phyloP scores from a whole-genome alignment of 2,797 vertebrate genomes.

The Microhierax caerulescens region DNA sequence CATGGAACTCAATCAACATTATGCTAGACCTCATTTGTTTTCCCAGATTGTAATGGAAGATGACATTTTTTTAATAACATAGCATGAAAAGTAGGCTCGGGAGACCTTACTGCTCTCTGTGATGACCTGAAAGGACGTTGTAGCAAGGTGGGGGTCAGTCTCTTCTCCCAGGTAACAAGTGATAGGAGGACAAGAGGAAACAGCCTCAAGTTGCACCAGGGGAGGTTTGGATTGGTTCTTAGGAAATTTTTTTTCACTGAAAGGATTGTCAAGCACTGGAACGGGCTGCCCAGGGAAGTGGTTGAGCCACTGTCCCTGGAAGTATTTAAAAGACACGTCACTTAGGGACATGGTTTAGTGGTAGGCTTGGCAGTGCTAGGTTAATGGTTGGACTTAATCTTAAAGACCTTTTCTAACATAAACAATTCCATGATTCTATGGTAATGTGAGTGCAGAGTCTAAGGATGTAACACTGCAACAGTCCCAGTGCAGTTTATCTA shows the following conservation, averaged over 20 bases:
- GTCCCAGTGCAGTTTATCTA: background rate
- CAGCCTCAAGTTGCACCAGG: background rate
- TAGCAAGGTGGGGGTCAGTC: background rate
- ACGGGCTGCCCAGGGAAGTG: background rate
- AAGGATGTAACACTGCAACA: fast-evolving
- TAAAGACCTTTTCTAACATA: background rate
- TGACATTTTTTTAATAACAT: background rate
- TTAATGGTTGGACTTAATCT: background rate
- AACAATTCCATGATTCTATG: too few relatives aligned
- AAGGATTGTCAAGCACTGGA: background rate
- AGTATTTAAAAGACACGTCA: background rate
- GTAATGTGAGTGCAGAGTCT: background rate
- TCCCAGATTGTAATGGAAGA: background rate
- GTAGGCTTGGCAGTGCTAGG: background rate
- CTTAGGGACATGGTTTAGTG: background rate
- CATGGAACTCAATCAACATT: background rate
- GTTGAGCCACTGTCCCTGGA: background rate
- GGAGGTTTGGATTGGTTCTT: background rate
- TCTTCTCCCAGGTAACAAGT: background rate
- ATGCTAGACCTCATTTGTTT: background rate
- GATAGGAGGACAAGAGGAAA: background rate
- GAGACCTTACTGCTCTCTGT: background rate
- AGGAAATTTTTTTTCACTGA: background rate
- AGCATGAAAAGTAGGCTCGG: background rate
- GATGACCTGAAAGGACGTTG: background rate